phyloP scores from a whole-genome alignment of 2,113 vertebrate species.

The Xerus inauris region DNA sequence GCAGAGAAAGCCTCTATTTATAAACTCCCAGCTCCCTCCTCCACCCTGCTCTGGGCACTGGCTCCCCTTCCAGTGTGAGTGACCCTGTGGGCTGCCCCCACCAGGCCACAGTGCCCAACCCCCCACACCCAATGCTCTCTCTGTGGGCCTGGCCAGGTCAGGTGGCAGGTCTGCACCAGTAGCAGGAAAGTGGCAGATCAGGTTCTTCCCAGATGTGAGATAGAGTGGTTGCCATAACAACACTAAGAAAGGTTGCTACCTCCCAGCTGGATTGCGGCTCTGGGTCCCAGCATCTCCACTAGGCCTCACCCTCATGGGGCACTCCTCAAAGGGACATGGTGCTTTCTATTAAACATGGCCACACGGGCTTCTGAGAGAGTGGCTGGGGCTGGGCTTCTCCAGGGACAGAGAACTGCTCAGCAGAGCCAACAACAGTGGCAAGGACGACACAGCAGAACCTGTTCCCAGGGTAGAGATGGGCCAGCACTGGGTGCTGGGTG shows the following conservation, averaged over 20 bases:
- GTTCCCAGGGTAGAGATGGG: neutral
- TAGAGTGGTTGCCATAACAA: conserved; percentile 46
- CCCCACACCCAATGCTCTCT: neutral
- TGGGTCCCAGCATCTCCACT: neutral
- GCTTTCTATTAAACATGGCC: conserved; percentile 75
- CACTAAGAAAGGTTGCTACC: neutral
- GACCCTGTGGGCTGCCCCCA: neutral
- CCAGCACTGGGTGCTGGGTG: neutral
- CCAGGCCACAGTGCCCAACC: neutral
- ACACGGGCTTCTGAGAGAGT: neutral
- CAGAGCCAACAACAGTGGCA: neutral
- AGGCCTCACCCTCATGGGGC: neutral
- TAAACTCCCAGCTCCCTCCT: conserved; percentile 70
- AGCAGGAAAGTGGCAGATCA: conserved; percentile 65
- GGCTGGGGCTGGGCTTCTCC: neutral
- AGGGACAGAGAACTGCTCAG: no score
- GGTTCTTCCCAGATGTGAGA: conserved; percentile 68
- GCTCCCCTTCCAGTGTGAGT: neutral
- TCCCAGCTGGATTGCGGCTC: neutral
- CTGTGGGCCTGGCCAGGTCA: conserved; percentile 4
- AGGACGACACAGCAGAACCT: neutral
- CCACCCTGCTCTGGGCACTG: conserved; percentile 35
- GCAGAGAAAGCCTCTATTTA: conserved; percentile 81
- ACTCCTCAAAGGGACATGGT: neutral
- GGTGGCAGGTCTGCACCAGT: neutral